phyloP scores from a whole-genome alignment of 2,797 vertebrate species.

The Muscicapa striata region DNA sequence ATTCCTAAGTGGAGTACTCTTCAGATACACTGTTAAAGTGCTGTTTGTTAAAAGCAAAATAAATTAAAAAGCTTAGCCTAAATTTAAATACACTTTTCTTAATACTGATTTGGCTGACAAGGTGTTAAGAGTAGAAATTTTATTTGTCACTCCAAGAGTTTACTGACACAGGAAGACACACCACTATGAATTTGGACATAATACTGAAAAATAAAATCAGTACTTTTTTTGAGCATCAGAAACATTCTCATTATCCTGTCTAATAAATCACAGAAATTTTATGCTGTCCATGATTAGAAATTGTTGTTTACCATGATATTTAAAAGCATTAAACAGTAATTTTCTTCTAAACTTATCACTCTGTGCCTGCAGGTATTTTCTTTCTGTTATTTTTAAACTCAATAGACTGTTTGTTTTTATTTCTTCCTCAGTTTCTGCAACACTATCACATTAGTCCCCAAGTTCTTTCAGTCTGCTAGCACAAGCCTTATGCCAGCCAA shows the following conservation, averaged over 20 bases:
- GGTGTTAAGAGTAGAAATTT: not conserved
- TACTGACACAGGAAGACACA: not conserved
- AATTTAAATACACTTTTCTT: not conserved
- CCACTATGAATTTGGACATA: not conserved
- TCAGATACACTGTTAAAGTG: not conserved
- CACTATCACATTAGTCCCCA: not conserved
- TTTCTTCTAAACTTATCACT: not conserved
- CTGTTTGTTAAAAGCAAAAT: not conserved
- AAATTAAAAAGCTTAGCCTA: not conserved
- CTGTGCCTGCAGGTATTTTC: not conserved
- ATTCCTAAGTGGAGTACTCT: not conserved
- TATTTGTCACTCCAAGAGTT: not conserved
- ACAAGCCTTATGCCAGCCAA: not conserved
- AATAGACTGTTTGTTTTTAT: not conserved
- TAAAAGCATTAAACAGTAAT: not conserved
- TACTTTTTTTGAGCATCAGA: not conserved
- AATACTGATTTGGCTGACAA: not conserved
- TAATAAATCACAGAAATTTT: not conserved
- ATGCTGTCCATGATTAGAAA: not conserved
- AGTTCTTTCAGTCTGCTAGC: not conserved
- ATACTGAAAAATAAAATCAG: not conserved
- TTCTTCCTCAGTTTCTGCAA: not conserved
- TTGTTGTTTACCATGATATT: not conserved
- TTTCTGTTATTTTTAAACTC: constrained; percentile 4
- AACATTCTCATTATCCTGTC: not conserved